Evolutionary conservation across 1,140 invertebrate genomes (phyloP), one percentile per base, ranked within the genome.

Genomic region (Cyclina sinensis): DNA sequence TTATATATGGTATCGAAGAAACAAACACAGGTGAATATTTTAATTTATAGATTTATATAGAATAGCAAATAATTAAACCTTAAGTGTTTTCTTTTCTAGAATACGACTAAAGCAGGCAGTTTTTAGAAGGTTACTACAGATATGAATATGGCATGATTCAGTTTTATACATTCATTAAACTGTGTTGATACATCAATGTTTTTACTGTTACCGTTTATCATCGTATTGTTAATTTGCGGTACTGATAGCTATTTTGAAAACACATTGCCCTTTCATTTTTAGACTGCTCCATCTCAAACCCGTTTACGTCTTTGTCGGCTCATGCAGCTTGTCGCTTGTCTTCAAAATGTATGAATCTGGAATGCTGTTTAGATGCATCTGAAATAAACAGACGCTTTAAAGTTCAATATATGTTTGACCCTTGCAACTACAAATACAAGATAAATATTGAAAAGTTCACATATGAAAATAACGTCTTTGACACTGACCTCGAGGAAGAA

Each of bases 371-470:
- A 11, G 27, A 80, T 59, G 12, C 21, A 7, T 14, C 27, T 12
- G 51, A 57, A 7, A 32, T 80, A 3, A 80, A 80, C n/a, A 32
- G 35, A 62, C 54, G 16, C 30, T 54, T 80, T 21, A 57, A 48
- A 39, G 7, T 80, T 35, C 21, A 37, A 59, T 80, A 27, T 80
- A 48, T 37, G 4, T 57, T 80, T n/a, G 78, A 80, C n/a, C 48
- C 54, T 9, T 80, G 78, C 37, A 80, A 80, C 54, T 80, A 37
- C 24, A 37, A 62, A 80, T 37, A 37, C n/a, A 21, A 24, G 3
- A 57, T 80, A 4, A 43, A 59, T 11, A 54, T 80, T 80, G 78
- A 80, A 57, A 80, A 37, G 4, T 48, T 57, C n/a, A 35, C 27
- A 2, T 62, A 21, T 62, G 54, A 54, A 35, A 35, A 48, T 7